These are phyloP conservation scores for Octomys mimax DNA, from an alignment of 2,797 vertebrate genomes.

Conservation along the genomic window DNA sequence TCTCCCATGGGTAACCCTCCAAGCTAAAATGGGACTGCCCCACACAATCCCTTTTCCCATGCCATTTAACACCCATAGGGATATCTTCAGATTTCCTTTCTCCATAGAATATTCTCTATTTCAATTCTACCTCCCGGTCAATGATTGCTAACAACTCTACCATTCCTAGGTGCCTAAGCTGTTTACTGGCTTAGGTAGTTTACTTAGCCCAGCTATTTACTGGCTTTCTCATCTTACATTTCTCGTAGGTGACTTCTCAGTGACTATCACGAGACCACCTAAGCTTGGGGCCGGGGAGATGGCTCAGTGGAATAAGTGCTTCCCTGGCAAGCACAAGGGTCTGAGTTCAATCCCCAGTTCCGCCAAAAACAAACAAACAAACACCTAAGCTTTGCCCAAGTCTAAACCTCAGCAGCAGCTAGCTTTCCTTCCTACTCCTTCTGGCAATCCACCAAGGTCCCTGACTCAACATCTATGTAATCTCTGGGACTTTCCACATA, in stretches of 20 bases:
- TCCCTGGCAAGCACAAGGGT: too few species aligned
- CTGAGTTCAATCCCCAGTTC: too few species aligned
- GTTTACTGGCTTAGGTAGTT: neutral
- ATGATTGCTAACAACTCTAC: neutral
- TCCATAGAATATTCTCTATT: neutral
- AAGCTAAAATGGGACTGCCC: neutral
- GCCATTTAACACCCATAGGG: neutral
- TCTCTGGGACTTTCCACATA: neutral
- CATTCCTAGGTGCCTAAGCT: neutral
- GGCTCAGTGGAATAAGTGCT: too few species aligned
- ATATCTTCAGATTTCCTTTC: neutral
- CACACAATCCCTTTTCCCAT: neutral
- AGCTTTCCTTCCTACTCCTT: neutral
- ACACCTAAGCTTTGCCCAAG: neutral
- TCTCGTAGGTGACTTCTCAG: neutral
- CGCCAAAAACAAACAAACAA: too few species aligned
- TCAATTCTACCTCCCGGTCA: neutral
- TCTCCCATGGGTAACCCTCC: neutral
- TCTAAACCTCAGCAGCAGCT: neutral
- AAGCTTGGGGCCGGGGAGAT: too few species aligned
- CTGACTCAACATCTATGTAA: neutral
- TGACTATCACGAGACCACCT: neutral
- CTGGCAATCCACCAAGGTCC: neutral
- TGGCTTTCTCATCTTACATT: neutral
- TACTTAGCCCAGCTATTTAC: neutral